These are phyloP conservation scores for Akabosia matsudoensis DNA, from an alignment of 1,140 invertebrate species.

Conservation along the genomic window DNA sequence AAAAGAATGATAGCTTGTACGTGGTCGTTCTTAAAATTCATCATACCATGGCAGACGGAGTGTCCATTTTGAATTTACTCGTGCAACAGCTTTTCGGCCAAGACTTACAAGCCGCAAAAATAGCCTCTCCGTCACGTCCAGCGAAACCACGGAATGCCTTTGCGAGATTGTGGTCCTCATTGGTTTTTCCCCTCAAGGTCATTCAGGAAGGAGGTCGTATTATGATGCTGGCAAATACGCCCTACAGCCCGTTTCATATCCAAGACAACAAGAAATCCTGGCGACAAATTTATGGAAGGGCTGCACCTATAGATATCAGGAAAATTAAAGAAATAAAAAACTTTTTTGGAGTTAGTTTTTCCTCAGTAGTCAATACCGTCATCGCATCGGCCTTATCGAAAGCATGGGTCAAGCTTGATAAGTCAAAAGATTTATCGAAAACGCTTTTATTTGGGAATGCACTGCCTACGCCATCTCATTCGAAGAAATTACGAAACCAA, in stretches of 20 bases:
- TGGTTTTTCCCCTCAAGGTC: background rate
- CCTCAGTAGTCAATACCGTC: background rate
- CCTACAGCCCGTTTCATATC: background rate
- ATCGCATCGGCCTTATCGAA: background rate
- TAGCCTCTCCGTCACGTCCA: background rate
- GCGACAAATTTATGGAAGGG: background rate
- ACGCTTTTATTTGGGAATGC: background rate
- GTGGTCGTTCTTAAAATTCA: background rate
- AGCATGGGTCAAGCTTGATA: background rate
- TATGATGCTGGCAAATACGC: background rate
- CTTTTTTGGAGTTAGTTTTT: background rate
- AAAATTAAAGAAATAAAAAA: background rate
- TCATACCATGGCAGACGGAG: background rate
- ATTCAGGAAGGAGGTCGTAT: background rate
- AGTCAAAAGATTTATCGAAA: background rate
- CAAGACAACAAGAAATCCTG: background rate
- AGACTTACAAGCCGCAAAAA: background rate
- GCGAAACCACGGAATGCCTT: background rate
- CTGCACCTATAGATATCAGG: background rate
- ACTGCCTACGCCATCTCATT: background rate
- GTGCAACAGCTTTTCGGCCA: background rate
- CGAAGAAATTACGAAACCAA: background rate
- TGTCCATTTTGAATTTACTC: background rate
- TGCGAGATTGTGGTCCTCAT: background rate
- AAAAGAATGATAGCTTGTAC: background rate